phyloP scores from a whole-genome alignment of 1,140 invertebrate species.

The Drosophila virilis region DNA sequence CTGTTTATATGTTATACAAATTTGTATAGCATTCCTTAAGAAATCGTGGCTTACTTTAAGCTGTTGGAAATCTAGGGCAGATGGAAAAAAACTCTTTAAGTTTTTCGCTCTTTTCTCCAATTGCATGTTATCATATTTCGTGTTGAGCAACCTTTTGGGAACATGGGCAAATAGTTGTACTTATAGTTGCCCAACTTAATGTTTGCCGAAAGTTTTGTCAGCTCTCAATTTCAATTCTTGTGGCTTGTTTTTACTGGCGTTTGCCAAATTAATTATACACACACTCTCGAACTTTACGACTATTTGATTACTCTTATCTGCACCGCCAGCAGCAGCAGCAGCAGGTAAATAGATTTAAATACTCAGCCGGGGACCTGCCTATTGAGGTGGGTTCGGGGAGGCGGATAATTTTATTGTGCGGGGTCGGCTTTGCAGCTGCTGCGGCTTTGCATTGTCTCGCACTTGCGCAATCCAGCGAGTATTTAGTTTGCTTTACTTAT shows the following conservation, averaged over 20 bases:
- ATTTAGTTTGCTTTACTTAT: slow-evolving; percentile 67
- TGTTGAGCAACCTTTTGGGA: slow-evolving; percentile 7
- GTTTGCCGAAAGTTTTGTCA: slow-evolving; percentile 42
- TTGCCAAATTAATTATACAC: slow-evolving; percentile 53
- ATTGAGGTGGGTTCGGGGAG: slow-evolving; percentile 11
- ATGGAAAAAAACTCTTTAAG: neutral
- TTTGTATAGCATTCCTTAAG: too few relatives aligned
- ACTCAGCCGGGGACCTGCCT: slow-evolving; percentile 32
- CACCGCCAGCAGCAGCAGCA: neutral
- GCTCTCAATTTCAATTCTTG: slow-evolving; percentile 50
- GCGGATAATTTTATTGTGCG: slow-evolving; percentile 17
- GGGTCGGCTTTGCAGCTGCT: slow-evolving; percentile 3
- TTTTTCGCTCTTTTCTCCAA: neutral
- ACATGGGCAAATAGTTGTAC: slow-evolving; percentile 1
- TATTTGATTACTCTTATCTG: slow-evolving; percentile 52
- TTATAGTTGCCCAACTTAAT: slow-evolving; percentile 39
- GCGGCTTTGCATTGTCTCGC: slow-evolving; percentile 38
- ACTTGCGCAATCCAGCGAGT: slow-evolving; percentile 19
- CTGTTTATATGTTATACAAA: too few relatives aligned
- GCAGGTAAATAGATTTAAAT: slow-evolving; percentile 72
- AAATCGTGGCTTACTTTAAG: neutral
- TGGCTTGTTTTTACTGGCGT: slow-evolving; percentile 45
- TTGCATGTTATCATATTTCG: neutral
- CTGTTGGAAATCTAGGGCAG: neutral
- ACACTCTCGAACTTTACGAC: slow-evolving; percentile 51